Base-by-base conservation (phyloP, 2,797 vertebrate genomes). In the Petrocephalus sullivani region DNA sequence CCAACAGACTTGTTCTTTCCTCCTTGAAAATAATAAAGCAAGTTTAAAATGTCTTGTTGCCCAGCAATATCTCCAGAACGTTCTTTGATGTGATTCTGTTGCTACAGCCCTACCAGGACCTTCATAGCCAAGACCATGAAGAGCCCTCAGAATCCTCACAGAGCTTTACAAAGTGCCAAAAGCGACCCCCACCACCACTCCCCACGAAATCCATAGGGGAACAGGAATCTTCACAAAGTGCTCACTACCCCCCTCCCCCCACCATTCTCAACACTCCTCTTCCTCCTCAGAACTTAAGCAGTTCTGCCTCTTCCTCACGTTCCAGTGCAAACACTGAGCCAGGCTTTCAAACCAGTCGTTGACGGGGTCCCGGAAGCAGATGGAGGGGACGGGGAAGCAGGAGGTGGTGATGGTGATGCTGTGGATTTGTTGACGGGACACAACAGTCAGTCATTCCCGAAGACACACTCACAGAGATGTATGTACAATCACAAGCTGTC, bases 331-430 rank as follows among this genome's bases (percentile, higher is more conserved):
- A 92, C 96, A 97, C 93, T 96, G 94, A 8, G 96, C 96, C 89
- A 97, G 93, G 89, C 96, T 96, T 88, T 97, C 96, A 4, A 97
- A 97, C 96, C 96, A 97, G 93, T 97, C 96, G n/a, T 97, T 96
- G 90, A 97, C 96, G 89, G 96, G 93, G 90, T 96, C 96, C 0
- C 96, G 95, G 87, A 96, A 96, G 49, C 96, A 97, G 91, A 97
- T 96, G 0, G 96, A 96, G 0, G 96, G 96, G 53, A 97, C 94
- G 0, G 96, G 96, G 90, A 94, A 97, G 88, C 96, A 97, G 2
- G 96, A 97, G 0, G 96, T 96, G 0, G 96, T 97, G 87, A 97
- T 96, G 92, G 95, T 96, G 87, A 97, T 97, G 82, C 96, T 97
- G 91, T 51, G 2, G 57, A 57, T 46, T 8, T 21, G 2, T 8